phyloP scores from a whole-genome alignment of 2,797 vertebrate genomes.

The Bradypodion pumilum region DNA sequence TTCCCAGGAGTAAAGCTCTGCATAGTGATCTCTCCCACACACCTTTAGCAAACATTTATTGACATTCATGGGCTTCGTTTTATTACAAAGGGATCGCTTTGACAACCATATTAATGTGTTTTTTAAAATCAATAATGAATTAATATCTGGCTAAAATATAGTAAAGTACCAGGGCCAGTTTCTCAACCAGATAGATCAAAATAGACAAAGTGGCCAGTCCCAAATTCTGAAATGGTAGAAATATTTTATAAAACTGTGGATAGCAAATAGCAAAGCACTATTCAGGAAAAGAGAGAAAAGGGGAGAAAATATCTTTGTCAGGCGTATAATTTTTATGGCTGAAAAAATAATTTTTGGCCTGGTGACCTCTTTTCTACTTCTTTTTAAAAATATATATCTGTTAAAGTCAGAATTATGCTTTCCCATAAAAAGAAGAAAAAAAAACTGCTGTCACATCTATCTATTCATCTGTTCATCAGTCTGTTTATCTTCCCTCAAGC shows the following conservation, averaged over 20 bases:
- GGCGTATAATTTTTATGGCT: neutral
- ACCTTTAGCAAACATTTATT: neutral
- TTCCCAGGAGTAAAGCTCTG: neutral
- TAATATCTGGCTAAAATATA: neutral
- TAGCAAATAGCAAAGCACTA: neutral
- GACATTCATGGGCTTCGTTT: neutral
- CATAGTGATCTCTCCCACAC: neutral
- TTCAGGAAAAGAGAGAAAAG: neutral
- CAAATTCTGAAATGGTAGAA: neutral
- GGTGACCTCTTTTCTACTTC: neutral
- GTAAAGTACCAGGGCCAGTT: neutral
- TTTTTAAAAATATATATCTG: neutral
- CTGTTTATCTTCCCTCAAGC: neutral
- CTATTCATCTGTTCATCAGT: neutral
- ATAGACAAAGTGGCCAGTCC: neutral
- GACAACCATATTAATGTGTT: neutral
- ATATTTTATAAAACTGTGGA: neutral
- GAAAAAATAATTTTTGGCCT: constrained; percentile 11
- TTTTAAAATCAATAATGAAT: constrained; percentile 23
- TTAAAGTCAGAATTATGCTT: constrained; percentile 13
- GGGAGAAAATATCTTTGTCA: neutral
- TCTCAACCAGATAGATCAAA: neutral
- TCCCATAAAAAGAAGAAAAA: neutral
- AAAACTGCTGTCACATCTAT: neutral
- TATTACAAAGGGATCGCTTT: neutral